phyloP scores from a whole-genome alignment of 1,140 invertebrate species.

The Meloidogyne floridensis region DNA sequence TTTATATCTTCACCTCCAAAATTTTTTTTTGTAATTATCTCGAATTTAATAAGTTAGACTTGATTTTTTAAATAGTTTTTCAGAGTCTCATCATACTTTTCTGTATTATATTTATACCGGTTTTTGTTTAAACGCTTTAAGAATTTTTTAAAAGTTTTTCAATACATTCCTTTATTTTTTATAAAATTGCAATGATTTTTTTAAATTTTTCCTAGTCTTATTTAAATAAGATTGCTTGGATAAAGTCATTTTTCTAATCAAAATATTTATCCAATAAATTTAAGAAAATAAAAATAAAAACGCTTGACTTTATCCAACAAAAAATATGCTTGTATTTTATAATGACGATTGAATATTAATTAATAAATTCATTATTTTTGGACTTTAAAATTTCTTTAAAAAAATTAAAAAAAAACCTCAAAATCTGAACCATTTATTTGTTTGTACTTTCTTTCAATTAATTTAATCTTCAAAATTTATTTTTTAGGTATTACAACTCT shows the following conservation, averaged over 20 bases:
- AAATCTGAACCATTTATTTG: background rate
- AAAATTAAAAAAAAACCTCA: conserved; percentile 1
- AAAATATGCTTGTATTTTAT: background rate
- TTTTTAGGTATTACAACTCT: conserved; percentile 57
- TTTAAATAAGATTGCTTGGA: background rate
- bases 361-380: background rate
- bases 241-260: background rate
- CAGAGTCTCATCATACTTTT: background rate
- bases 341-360: background rate
- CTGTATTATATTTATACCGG: background rate
- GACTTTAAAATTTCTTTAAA: background rate
- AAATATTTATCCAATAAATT: background rate
- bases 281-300: background rate
- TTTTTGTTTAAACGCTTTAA: background rate
- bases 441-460: background rate
- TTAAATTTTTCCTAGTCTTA: background rate
- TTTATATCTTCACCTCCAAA: background rate
- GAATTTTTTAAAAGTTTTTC: background rate
- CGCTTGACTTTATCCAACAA: too few species aligned
- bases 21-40: background rate
- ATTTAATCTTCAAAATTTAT: background rate
- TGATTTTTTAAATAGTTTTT: background rate
- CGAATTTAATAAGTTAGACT: background rate
- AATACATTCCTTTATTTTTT: background rate
- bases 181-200: background rate